Conservation (phyloP, 2,888 invertebrate species). For the Gnatocerus cornutus region DNA sequence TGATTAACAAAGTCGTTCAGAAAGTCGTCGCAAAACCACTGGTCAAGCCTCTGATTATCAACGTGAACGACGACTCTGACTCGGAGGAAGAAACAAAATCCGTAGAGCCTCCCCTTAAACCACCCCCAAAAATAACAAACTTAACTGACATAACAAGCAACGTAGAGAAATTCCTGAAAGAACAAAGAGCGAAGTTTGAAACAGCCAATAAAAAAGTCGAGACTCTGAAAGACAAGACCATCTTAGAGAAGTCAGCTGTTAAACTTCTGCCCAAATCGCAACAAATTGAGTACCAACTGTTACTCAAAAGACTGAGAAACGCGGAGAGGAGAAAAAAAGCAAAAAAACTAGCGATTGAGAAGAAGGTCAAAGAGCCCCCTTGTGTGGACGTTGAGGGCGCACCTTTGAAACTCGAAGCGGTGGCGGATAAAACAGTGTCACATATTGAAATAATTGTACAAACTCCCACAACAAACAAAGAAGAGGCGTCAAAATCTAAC, state of each 20-base stretch:
- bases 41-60: slow-evolving; percentile 68
- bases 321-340: slow-evolving; percentile 55
- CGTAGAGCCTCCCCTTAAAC: slow-evolving; percentile 6
- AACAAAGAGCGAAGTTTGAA: slow-evolving; percentile 68
- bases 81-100: slow-evolving; percentile 58
- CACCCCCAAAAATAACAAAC: slow-evolving; percentile 1
- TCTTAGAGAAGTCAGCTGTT: slow-evolving; percentile 59
- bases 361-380: not conserved
- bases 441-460: slow-evolving; percentile 19
- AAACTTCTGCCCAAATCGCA: slow-evolving; percentile 67
- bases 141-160: slow-evolving; percentile 30
- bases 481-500: slow-evolving; percentile 6
- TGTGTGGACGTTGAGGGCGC: too few species aligned
- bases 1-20: slow-evolving; percentile 32
- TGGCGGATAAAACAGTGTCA: not conserved
- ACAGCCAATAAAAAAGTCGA: slow-evolving; percentile 49
- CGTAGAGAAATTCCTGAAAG: slow-evolving; percentile 67
- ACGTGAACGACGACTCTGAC: slow-evolving; percentile 66
- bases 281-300: slow-evolving; percentile 68
- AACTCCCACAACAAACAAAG: not conserved
- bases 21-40: slow-evolving; percentile 52
- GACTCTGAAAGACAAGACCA: slow-evolving; percentile 13
- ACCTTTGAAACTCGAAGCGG: not conserved
- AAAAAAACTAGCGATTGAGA: slow-evolving; percentile 26
- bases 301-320: slow-evolving; percentile 65